phyloP scores from a whole-genome alignment of 1,140 invertebrate genomes.

The Gonatopus flavifemur region DNA sequence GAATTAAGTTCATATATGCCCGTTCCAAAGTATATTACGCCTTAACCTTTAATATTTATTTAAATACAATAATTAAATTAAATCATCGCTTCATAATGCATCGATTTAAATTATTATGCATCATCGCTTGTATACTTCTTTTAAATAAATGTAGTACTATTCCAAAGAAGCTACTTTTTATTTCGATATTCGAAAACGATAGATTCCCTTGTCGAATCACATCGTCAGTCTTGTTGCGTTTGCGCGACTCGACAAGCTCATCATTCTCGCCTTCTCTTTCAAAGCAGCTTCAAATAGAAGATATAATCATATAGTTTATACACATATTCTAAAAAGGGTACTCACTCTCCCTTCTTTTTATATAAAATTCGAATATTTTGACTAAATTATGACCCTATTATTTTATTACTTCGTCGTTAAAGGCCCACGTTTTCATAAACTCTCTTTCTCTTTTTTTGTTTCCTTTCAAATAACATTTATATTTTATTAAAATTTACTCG shows the following conservation, averaged over 20 bases:
- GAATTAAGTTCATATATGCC: conserved; percentile 37
- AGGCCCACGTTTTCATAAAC: too few species aligned
- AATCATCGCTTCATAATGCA: conserved; percentile 11
- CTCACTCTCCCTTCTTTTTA: too few species aligned
- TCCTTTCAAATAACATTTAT: too few species aligned
- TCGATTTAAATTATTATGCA: conserved; percentile 28
- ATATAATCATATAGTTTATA: too few species aligned
- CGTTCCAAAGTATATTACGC: conserved; percentile 33
- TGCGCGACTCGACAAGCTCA: conserved; percentile 23
- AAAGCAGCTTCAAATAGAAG: not conserved
- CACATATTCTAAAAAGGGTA: too few species aligned
- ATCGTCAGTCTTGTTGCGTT: conserved; percentile 42
- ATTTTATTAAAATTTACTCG: too few species aligned
- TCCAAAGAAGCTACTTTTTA: too few species aligned
- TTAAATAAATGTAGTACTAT: too few species aligned
- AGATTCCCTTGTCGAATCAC: conserved; percentile 19
- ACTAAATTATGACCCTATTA: too few species aligned
- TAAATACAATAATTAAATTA: conserved; percentile 17
- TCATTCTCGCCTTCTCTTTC: not conserved
- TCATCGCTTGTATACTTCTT: conserved; percentile 13
- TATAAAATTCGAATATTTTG: conserved; percentile 15
- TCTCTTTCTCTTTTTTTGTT: too few species aligned
- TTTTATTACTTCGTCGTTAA: too few species aligned
- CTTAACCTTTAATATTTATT: conserved; percentile 27
- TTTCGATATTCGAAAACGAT: conserved; percentile 18